These are phyloP conservation scores for Bothrops jararaca DNA, from an alignment of 2,113 vertebrate species.

Conservation along the genomic window DNA sequence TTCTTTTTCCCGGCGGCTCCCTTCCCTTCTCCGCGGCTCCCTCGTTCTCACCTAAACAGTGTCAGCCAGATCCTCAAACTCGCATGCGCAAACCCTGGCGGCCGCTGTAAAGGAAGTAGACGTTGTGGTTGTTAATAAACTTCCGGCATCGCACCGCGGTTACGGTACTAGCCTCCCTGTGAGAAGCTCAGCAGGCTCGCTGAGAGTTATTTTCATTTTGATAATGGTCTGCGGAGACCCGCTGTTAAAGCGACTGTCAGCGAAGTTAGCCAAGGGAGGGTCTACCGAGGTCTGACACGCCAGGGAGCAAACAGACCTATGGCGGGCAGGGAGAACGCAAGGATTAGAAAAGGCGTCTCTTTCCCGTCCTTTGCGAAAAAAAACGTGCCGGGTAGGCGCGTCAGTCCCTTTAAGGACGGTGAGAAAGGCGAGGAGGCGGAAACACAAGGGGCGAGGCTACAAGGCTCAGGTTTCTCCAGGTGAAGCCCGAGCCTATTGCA, in stretches of 20 bases:
- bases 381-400: neutral
- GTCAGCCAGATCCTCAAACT: neutral
- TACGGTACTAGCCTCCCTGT: accelerated
- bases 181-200: neutral
- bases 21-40: neutral
- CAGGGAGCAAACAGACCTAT: neutral
- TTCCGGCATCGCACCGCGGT: neutral
- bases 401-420: neutral
- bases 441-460: neutral
- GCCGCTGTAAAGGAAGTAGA: neutral
- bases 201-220: neutral
- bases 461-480: neutral
- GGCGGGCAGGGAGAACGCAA: neutral
- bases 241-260: neutral
- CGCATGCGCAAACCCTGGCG: neutral
- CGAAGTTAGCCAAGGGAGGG: neutral
- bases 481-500: neutral
- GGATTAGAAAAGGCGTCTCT: neutral
- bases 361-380: neutral
- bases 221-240: neutral
- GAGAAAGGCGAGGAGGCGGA: neutral
- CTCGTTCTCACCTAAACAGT: neutral
- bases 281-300: neutral
- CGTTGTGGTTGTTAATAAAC: neutral
- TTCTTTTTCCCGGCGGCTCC: too few relatives aligned